Evolutionary conservation across 2,888 invertebrate genomes (phyloP), one percentile per base, ranked within the genome.

Genomic region (Pollenia amentaria): DNA sequence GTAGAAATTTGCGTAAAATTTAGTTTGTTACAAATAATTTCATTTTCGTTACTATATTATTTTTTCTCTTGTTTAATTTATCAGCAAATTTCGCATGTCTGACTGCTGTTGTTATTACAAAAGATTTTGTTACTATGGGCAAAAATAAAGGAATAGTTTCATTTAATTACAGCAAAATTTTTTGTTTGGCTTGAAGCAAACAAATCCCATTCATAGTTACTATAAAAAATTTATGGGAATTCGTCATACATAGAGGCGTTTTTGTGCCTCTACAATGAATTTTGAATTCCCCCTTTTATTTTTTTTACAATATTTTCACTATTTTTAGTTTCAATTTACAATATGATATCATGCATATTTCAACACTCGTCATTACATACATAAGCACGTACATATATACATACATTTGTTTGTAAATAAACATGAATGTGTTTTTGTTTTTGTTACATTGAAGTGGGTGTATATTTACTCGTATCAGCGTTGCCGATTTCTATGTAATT

Each of bases 181-280:
- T 42, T 64, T 46, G n/a, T 16, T 60, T 53, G 14, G 16, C 62
- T 18, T 48, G 0, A 60, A 62, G 10, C 21, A 62, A 40, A 40
- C 51, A 40, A n/a, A 65, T 51, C 38, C 48, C 46, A 69, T 69
- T 78, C 57, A 77, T 16, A 4, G 7, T 9, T 48, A 21, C n/a
- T 12, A 55, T 18, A 18, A 64, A 76, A 51, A 80, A 80, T 70
- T 83, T 70, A 78, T 82, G 64, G 60, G 75, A 86, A 75, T 82
- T 86, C 73, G 75, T 86, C 78, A 86, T 64, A 86, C 78, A 82
- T 86, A 69, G 29, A 16, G 64, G 55, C 70, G 18, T 12, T 46
- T 40, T 46, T 40, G 77, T 44, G 16, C 3, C 29, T 29, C 12
- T 40, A 38, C n/a, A 29, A 29, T 29, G 18, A 62, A 48, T 60